phyloP scores from a whole-genome alignment of 92 coral and sea anemone genomes.

The Porites lobata region DNA sequence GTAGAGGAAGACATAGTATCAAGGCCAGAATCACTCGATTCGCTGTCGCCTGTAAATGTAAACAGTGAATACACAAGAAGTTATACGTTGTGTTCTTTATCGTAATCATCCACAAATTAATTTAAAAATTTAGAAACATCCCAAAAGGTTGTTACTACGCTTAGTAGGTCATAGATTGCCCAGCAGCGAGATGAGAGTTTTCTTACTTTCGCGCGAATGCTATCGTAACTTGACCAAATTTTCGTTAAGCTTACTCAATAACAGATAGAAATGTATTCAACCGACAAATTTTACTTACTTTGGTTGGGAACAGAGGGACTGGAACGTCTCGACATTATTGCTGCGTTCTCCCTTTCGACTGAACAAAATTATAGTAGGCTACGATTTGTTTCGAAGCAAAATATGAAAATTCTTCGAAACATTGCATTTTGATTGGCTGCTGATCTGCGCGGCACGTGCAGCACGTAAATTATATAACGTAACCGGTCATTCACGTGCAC shows the following conservation, averaged over 20 bases:
- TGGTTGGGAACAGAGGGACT: constrained; percentile 18
- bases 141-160: no score
- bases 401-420: background rate
- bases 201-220: no score
- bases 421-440: constrained; percentile 30
- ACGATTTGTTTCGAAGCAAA: background rate
- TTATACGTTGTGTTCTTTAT: no score
- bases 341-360: background rate
- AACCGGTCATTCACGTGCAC: constrained; percentile 34
- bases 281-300: constrained; percentile 20
- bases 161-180: no score
- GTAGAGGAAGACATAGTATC: constrained; percentile 57
- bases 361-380: no score
- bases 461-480: background rate
- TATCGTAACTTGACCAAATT: no score
- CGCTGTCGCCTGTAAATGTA: constrained; percentile 52
- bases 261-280: no score
- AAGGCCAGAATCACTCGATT: constrained; percentile 77
- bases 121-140: no score
- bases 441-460: constrained; percentile 19
- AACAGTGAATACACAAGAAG: background rate
- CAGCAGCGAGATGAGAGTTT: no score
- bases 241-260: no score
- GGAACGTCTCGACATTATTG: constrained; percentile 20
- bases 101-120: no score